Conservation (phyloP, 2,113 vertebrate genomes). For the Australoheros scitulus region DNA sequence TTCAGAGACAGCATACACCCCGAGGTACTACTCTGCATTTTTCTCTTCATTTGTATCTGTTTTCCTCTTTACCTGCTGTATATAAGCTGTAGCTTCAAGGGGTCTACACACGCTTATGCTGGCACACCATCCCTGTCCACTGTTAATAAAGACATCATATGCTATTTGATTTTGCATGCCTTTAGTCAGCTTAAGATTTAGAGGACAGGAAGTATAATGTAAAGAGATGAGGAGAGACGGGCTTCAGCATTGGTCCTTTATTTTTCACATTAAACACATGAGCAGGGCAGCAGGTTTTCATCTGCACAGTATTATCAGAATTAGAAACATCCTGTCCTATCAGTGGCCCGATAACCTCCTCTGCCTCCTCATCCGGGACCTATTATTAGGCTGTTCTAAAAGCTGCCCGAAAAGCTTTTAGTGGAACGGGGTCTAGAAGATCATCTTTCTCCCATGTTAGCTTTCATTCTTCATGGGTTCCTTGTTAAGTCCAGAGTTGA, state of each 20-base stretch:
- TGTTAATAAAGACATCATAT: neutral
- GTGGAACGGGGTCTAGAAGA: neutral
- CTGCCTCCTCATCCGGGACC: neutral
- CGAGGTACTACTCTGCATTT: slow-evolving; percentile 66
- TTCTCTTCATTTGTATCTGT: neutral
- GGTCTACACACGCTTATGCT: no score
- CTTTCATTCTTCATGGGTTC: neutral
- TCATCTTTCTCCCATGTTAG: neutral
- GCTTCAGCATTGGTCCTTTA: neutral
- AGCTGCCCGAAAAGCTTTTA: neutral
- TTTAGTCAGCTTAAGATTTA: neutral
- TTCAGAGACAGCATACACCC: slow-evolving; percentile 94
- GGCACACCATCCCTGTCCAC: no score
- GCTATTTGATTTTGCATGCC: neutral
- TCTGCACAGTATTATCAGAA: neutral
- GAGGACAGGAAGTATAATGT: neutral
- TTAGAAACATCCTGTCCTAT: neutral
- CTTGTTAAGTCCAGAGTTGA: neutral
- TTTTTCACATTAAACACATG: neutral
- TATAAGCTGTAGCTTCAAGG: no score
- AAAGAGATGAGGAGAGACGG: neutral
- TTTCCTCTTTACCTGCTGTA: no score
- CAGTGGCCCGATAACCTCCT: neutral
- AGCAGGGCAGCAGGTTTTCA: neutral
- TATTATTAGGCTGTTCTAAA: neutral